Percentiles rank a stretch among this genome's conserved stretches.
These are phyloP conservation scores for Xyrichtys novacula DNA, from an alignment of 2,797 vertebrate genomes.

Conservation along the genomic window DNA sequence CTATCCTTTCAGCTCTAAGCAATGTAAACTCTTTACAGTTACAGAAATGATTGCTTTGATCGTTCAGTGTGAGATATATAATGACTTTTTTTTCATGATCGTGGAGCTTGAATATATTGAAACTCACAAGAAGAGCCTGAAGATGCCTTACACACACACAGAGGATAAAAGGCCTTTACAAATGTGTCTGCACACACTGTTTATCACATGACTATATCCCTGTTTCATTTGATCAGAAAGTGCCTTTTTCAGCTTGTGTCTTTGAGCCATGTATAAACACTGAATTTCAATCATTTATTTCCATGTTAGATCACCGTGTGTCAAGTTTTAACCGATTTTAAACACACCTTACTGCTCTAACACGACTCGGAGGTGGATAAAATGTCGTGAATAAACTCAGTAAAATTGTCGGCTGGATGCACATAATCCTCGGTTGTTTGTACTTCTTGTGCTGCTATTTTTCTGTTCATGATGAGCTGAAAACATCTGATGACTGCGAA, in stretches of 20 bases:
- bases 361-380: constrained; percentile 38
- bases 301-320: constrained; percentile 42
- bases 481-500: constrained; percentile 74
- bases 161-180: constrained; percentile 40
- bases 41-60: constrained; percentile 69
- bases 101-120: constrained; percentile 43
- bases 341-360: constrained; percentile 21
- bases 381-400: constrained; percentile 38
- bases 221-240: constrained; percentile 60
- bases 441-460: neutral
- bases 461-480: constrained; percentile 51
- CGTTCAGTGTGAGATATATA: constrained; percentile 59
- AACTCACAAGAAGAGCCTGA: constrained; percentile 25
- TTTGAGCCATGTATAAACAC: constrained; percentile 64
- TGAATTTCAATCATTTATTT: constrained; percentile 50
- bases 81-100: constrained; percentile 35
- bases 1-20: constrained; percentile 45
- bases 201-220: constrained; percentile 24
- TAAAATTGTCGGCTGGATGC: constrained; percentile 32
- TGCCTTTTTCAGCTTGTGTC: constrained; percentile 66
- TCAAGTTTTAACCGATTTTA: constrained; percentile 33
- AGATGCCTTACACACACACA: constrained; percentile 64
- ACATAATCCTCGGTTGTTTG: constrained; percentile 30
- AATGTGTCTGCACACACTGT: constrained; percentile 53
- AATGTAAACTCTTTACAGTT: constrained; percentile 67